Evolutionary conservation across 2,113 vertebrate species (phyloP).

Genomic region (Sinosuthora webbiana): DNA sequence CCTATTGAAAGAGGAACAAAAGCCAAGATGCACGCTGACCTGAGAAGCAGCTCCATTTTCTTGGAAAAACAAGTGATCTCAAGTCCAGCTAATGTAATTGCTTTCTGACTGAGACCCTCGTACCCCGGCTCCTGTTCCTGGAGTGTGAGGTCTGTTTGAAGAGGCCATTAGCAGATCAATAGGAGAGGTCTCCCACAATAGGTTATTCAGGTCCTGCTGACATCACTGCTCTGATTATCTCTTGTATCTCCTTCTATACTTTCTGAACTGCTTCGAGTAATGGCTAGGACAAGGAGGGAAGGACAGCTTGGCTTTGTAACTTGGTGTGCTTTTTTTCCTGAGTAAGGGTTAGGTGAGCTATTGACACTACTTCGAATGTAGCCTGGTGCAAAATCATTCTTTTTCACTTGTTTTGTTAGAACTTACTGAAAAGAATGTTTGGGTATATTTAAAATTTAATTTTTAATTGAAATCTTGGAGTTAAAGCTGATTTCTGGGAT

Average conservation of each 20-base stretch:
- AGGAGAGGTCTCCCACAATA: slow-evolving; percentile 45
- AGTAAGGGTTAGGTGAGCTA: not conserved
- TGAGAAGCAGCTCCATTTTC: slow-evolving; percentile 20
- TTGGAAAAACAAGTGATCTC: slow-evolving; percentile 45
- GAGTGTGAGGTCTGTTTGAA: slow-evolving; percentile 45
- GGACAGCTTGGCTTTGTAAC: slow-evolving; percentile 10
- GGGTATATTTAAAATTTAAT: not conserved
- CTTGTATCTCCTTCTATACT: slow-evolving; percentile 6
- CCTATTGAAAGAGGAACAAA: not conserved
- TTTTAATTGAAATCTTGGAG: not conserved
- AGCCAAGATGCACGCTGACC: not conserved
- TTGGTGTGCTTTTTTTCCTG: not conserved
- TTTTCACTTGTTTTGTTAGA: not conserved
- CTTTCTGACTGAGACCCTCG: slow-evolving; percentile 50
- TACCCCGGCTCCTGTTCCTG: not conserved
- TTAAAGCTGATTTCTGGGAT: not conserved
- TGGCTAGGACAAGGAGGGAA: not conserved
- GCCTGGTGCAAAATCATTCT: not conserved
- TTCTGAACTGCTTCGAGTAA: not conserved
- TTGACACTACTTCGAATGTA: not conserved
- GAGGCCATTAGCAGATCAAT: slow-evolving; percentile 60
- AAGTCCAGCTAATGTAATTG: slow-evolving; percentile 20
- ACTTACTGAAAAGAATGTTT: not conserved
- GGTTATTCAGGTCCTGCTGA: slow-evolving; percentile 21
- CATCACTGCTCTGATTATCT: slow-evolving; percentile 44